Evolutionary conservation across 2,113 vertebrate species (phyloP).

Genomic region (Thunnus maccoyii): DNA sequence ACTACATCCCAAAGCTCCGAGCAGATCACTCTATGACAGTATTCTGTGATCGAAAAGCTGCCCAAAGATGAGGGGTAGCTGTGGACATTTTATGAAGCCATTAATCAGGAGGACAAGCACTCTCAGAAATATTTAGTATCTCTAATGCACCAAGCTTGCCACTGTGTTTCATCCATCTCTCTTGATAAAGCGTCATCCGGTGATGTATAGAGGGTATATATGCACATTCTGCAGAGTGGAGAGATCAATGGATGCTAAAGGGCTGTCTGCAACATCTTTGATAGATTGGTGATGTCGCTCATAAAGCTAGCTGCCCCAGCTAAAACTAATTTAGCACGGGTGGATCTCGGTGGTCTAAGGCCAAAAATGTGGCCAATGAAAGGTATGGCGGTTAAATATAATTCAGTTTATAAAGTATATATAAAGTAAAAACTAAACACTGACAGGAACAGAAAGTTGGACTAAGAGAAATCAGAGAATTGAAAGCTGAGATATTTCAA

Average conservation of each 20-base stretch:
- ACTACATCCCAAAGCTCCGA: not conserved
- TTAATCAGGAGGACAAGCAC: conserved; percentile 68
- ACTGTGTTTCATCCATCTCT: conserved; percentile 69
- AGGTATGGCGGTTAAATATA: not conserved
- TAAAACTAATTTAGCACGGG: conserved; percentile 11
- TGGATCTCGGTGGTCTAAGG: not conserved
- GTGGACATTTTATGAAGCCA: conserved; percentile 65
- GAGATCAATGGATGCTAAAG: conserved; percentile 73
- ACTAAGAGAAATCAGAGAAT: not conserved
- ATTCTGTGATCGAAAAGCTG: conserved; percentile 39
- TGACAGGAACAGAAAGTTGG: conserved; percentile 3
- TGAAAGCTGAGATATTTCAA: not conserved
- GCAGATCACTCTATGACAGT: not conserved
- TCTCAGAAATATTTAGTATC: conserved; percentile 75
- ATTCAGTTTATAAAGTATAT: not conserved
- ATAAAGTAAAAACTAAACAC: not conserved
- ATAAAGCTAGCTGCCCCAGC: conserved; percentile 41
- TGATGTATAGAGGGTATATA: conserved; percentile 71
- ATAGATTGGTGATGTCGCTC: conserved; percentile 59
- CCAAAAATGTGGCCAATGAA: conserved; percentile 2
- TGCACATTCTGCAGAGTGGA: conserved; percentile 67
- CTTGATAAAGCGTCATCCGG: conserved; percentile 60
- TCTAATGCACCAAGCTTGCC: conserved; percentile 51
- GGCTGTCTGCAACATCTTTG: conserved; percentile 54
- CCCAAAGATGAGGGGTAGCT: conserved; percentile 55